Evolutionary conservation across 2,797 vertebrate genomes (phyloP).

Genomic region (Sebastes iracundus): DNA sequence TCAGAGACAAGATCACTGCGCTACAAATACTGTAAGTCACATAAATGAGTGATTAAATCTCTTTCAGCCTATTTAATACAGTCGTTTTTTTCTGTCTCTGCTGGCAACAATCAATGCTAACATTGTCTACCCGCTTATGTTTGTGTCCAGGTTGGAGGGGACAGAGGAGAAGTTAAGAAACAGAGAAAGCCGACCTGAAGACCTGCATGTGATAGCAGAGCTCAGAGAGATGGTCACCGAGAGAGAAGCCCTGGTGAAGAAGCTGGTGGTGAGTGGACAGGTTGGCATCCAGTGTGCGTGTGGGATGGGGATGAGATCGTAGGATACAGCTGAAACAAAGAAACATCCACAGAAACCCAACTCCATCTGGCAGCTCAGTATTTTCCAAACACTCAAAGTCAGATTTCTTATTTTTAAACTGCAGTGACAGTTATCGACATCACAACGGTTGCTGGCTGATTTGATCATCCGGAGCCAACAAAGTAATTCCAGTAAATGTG

Average conservation of each 20-base stretch:
- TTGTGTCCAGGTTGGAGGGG: constrained; percentile 89
- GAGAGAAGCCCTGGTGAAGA: constrained; percentile 95
- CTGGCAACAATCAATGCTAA: neutral
- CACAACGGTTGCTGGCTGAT: neutral
- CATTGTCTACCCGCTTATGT: neutral
- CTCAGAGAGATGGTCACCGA: constrained; percentile 95
- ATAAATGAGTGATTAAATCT: neutral
- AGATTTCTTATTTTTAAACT: neutral
- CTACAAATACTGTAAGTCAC: constrained; percentile 84
- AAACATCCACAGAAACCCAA: neutral
- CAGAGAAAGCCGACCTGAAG: constrained; percentile 95
- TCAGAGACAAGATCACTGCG: constrained; percentile 98
- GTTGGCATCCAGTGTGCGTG: rapidly evolving
- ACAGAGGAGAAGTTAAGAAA: constrained; percentile 95
- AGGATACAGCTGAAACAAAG: neutral
- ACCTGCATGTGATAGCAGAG: constrained; percentile 93
- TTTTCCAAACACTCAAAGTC: neutral
- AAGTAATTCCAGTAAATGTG: neutral
- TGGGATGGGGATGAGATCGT: too few relatives aligned
- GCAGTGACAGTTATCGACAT: neutral
- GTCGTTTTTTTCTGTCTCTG: neutral
- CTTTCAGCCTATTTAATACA: neutral
- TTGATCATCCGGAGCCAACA: neutral
- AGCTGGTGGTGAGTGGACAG: constrained; percentile 91
- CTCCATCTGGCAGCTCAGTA: neutral